Percentiles rank a stretch among this genome's conserved stretches.
phyloP scores from a whole-genome alignment of 1,140 invertebrate species.

The Delia radicum region DNA sequence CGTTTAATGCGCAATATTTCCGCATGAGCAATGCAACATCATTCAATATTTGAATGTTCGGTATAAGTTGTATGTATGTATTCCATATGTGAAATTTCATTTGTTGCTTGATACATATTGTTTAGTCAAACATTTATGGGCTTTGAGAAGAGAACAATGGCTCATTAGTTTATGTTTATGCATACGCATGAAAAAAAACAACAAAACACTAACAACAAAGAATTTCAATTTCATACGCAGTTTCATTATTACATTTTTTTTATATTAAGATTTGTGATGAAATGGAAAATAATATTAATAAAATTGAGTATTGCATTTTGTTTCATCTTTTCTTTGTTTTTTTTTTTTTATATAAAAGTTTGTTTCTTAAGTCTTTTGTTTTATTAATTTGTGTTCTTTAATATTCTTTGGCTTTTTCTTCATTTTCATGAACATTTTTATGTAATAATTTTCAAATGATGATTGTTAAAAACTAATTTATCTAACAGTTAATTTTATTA shows the following conservation, averaged over 20 bases:
- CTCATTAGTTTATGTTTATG: slow-evolving; percentile 15
- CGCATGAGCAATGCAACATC: neutral
- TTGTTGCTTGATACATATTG: neutral
- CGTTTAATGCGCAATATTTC: slow-evolving; percentile 13
- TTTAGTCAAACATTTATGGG: neutral
- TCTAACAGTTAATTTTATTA: too few species aligned
- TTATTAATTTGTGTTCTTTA: neutral
- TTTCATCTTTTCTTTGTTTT: too few species aligned
- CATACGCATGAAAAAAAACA: neutral
- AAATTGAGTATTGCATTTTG: neutral
- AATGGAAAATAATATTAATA: neutral
- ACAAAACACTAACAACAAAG: neutral
- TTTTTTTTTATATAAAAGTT: too few species aligned
- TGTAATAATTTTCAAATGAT: too few species aligned
- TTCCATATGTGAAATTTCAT: neutral
- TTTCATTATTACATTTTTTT: neutral
- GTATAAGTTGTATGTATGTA: neutral
- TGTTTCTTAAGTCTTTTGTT: slow-evolving; percentile 7
- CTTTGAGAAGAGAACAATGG: neutral
- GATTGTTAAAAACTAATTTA: too few species aligned
- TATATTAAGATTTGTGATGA: neutral
- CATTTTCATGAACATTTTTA: too few species aligned
- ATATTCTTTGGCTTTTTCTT: neutral
- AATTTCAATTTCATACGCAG: slow-evolving; percentile 20
- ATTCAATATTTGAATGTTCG: neutral